Base-by-base conservation (phyloP, 2,113 vertebrate species). In the Dicaeum eximium region DNA sequence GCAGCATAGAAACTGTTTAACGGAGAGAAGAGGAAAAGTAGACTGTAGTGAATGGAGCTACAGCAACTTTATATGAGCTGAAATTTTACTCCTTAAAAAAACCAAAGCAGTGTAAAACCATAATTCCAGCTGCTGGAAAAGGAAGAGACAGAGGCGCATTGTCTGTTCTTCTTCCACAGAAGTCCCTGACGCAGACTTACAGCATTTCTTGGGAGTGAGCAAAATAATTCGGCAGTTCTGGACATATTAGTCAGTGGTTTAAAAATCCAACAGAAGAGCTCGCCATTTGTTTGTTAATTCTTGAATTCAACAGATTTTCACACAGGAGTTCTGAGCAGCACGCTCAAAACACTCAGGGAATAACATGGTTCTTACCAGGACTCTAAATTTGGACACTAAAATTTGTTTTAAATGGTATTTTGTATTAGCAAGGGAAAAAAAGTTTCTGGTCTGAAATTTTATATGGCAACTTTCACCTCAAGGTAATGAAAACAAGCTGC, bases 401-500 rank as follows among this genome's bases (percentile, higher is more conserved):
- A 69, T 45, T 94, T 77, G n/a, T 87, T 87, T 95, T 81, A 77
- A 85, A 92, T 37, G 37, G 27, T 93, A 82, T 92, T 95, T 95
- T 92, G n/a, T 81, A 87, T 93, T 94, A 80, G 50, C 66, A 90
- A 84, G 91, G 86, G 60, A 35, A 93, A 92, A 78, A 66, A 58
- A 72, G 80, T 93, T 94, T 91, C 86, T 95, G 72, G 80, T 83
- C 80, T 90, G 94, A 95, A 92, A 85, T 93, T 96, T 94, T 94
- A 92, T 93, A 75, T 35, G 60, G 92, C 82, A 95, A 93, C 93
- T 93, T 96, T 95, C 92, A 93, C 94, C 74, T 92, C 79, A 78
- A 83, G 70, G n/a, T 91, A 94, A 96, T 95, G 94, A 96, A 94
- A 97, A 93, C 88, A 96, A 86, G 82, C 88, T 93, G 92, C 25